Conservation (phyloP, 2,113 vertebrate species). For the Sinocyclocheilus grahami region DNA sequence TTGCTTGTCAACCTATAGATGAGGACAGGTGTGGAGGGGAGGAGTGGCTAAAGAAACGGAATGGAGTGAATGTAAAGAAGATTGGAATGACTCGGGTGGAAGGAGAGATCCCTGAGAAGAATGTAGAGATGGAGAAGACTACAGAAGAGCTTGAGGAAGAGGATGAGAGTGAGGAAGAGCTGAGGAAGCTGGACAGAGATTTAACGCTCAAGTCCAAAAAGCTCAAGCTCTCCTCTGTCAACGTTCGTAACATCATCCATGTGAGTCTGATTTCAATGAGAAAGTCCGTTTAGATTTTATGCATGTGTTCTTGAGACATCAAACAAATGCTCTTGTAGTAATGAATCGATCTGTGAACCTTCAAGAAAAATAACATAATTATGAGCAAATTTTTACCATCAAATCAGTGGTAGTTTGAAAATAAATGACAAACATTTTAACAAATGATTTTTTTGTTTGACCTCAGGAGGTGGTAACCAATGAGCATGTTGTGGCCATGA, state of each 20-base stretch:
- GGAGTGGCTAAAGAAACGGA: constrained; percentile 65
- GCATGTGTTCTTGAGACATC: neutral
- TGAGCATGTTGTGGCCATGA: constrained; percentile 94
- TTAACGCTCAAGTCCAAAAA: constrained; percentile 87
- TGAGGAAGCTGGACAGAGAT: constrained; percentile 83
- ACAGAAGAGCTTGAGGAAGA: constrained; percentile 62
- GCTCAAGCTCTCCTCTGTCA: constrained; percentile 88
- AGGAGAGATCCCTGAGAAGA: constrained; percentile 26
- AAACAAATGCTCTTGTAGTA: neutral
- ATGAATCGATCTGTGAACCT: neutral
- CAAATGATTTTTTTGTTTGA: neutral
- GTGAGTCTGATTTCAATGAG: constrained; percentile 74
- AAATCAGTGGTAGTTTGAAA: no score
- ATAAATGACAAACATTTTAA: neutral
- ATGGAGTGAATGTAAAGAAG: constrained; percentile 69
- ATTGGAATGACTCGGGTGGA: constrained; percentile 62
- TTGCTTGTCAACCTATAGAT: constrained; percentile 46
- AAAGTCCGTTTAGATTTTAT: no score
- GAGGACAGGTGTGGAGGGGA: constrained; percentile 65
- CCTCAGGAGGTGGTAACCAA: constrained; percentile 94
- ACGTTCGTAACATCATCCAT: constrained; percentile 91
- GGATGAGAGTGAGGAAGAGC: constrained; percentile 80
- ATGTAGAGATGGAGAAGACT: constrained; percentile 60
- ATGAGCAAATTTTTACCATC: neutral
- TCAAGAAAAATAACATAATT: neutral